Evolutionary conservation across 1,140 invertebrate genomes (phyloP).

Genomic region (Euura saliciscinereae): DNA sequence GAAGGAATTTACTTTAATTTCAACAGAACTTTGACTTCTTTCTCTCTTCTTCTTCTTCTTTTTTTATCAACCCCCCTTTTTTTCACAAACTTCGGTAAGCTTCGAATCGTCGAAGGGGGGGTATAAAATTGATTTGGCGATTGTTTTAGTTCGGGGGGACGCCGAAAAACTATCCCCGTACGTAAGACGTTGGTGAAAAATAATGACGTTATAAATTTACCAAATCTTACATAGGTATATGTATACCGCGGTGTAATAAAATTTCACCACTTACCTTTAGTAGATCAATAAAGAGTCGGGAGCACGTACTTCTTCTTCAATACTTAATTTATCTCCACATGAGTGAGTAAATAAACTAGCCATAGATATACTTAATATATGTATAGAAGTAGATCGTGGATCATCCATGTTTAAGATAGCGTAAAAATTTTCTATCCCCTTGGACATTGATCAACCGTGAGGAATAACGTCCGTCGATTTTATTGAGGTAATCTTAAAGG

Average conservation of each 20-base stretch:
- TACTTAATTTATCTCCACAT: background rate
- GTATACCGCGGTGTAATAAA: background rate
- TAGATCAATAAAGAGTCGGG: background rate
- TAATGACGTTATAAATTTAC: slow-evolving; percentile 3
- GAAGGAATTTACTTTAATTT: slow-evolving; percentile 5
- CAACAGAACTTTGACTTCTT: background rate
- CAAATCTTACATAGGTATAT: background rate
- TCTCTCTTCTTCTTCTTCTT: background rate
- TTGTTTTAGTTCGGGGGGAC: background rate
- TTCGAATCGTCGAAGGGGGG: background rate
- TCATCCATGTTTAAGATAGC: background rate
- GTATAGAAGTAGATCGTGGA: background rate
- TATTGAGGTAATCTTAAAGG: background rate
- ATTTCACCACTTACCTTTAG: slow-evolving; percentile 5
- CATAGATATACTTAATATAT: background rate
- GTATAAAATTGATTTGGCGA: slow-evolving; percentile 5
- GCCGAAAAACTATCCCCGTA: background rate
- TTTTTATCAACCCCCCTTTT: background rate
- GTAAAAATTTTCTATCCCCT: background rate
- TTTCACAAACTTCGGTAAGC: background rate
- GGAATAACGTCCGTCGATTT: background rate
- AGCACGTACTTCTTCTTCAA: background rate
- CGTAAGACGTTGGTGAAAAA: background rate
- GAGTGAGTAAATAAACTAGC: too few species aligned
- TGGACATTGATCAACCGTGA: background rate